phyloP scores from a whole-genome alignment of 2,797 vertebrate species.

The Dromococcyx pavoninus region DNA sequence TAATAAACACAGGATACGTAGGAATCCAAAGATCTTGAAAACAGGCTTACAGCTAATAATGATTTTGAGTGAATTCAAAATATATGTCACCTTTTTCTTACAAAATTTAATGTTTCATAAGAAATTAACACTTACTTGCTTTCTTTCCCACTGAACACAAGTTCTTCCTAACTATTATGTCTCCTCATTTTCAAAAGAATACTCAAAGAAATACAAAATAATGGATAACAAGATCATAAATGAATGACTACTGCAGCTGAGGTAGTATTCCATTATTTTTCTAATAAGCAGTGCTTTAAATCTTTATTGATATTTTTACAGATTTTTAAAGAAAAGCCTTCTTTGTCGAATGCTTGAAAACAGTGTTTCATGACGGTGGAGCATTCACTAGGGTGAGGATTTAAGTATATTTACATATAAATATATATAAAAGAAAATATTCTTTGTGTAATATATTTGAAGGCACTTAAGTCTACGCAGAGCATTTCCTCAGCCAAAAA shows the following conservation, averaged over 20 bases:
- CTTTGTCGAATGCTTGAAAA: not conserved
- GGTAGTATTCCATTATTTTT: not conserved
- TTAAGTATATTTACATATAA: not conserved
- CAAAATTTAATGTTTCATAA: not conserved
- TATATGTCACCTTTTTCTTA: not conserved
- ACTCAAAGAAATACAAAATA: not conserved
- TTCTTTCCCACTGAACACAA: not conserved
- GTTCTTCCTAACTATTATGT: not conserved
- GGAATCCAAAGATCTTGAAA: not conserved
- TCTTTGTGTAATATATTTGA: not conserved
- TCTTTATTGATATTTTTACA: not conserved
- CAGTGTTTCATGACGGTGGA: not conserved
- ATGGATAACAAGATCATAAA: not conserved
- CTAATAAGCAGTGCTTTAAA: not conserved
- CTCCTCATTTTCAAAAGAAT: not conserved
- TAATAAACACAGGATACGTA: not conserved
- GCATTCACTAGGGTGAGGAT: not conserved
- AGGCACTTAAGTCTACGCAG: not conserved
- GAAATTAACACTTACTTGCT: not conserved
- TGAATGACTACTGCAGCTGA: not conserved
- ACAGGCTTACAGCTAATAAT: not conserved
- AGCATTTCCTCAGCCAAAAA: not conserved
- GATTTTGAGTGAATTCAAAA: not conserved
- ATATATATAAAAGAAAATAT: not conserved
- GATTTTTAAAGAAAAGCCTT: not conserved